Evolutionary conservation across 2,888 invertebrate genomes (phyloP).

Genomic region (Aquatica leii): DNA sequence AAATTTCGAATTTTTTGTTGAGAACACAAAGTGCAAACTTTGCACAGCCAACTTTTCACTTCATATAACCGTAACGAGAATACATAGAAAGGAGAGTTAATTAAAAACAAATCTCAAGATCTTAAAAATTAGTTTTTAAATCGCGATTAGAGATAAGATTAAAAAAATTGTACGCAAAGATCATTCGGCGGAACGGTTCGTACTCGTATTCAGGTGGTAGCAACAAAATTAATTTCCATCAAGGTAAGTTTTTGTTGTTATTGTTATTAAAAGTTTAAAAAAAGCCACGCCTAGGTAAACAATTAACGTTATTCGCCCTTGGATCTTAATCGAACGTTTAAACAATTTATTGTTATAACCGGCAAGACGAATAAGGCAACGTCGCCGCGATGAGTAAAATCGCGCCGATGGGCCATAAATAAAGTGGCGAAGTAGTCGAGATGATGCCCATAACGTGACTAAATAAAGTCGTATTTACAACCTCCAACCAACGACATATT

Average conservation of each 20-base stretch:
- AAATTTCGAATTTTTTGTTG: too few species aligned
- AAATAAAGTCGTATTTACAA: conserved; percentile 31
- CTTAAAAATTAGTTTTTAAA: too few species aligned
- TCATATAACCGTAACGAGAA: too few species aligned
- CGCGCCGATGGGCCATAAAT: conserved; percentile 35
- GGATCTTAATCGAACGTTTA: conserved; percentile 5
- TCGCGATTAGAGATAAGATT: too few species aligned
- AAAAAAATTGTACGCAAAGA: too few species aligned
- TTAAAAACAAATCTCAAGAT: too few species aligned
- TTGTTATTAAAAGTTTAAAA: too few species aligned
- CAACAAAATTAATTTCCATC: conserved; percentile 6
- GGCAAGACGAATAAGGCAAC: conserved; percentile 21
- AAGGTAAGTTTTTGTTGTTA: conserved; percentile 7
- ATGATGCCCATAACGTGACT: conserved; percentile 36
- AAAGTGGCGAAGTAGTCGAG: conserved; percentile 29
- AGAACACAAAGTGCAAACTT: too few species aligned
- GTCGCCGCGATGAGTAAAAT: conserved; percentile 29
- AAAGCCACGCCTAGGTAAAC: conserved; percentile 2
- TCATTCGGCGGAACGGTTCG: background rate
- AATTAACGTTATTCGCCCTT: conserved; percentile 9
- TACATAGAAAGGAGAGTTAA: too few species aligned
- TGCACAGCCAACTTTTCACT: too few species aligned
- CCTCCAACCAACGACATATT: conserved; percentile 35
- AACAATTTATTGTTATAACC: conserved; percentile 7
- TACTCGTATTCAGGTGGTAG: background rate